Conservation (phyloP, 2,113 vertebrate genomes). For the Anas platyrhynchos region DNA sequence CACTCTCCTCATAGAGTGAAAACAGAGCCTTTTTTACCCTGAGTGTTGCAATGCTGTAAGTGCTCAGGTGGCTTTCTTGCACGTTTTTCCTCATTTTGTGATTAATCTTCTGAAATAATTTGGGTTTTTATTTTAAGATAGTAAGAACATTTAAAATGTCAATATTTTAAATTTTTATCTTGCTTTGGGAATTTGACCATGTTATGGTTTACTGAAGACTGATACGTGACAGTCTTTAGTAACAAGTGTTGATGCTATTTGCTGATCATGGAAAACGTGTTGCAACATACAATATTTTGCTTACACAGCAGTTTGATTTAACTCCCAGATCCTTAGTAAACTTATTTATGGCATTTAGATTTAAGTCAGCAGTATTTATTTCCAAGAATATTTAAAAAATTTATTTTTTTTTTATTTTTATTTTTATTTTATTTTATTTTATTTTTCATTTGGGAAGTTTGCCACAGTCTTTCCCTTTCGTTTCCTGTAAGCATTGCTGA, state of each 20-base stretch:
- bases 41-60: not conserved
- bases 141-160: not conserved
- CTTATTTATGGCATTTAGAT: not conserved
- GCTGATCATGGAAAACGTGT: not conserved
- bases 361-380: not conserved
- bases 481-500: not conserved
- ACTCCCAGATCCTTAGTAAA: not conserved
- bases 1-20: not conserved
- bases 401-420: not conserved
- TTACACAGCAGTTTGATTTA: not conserved
- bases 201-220: not conserved
- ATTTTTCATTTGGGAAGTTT: not conserved
- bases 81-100: not conserved
- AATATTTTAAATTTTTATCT: no score
- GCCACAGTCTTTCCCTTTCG: not conserved
- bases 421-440: not conserved
- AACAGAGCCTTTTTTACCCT: not conserved
- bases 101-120: not conserved
- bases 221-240: not conserved
- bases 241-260: not conserved
- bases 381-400: not conserved
- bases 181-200: not conserved
- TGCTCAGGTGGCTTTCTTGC: not conserved
- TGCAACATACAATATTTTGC: not conserved
- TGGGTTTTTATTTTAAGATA: not conserved